Base-by-base conservation (phyloP, 1,140 invertebrate genomes). In the Charaxes varanes region DNA sequence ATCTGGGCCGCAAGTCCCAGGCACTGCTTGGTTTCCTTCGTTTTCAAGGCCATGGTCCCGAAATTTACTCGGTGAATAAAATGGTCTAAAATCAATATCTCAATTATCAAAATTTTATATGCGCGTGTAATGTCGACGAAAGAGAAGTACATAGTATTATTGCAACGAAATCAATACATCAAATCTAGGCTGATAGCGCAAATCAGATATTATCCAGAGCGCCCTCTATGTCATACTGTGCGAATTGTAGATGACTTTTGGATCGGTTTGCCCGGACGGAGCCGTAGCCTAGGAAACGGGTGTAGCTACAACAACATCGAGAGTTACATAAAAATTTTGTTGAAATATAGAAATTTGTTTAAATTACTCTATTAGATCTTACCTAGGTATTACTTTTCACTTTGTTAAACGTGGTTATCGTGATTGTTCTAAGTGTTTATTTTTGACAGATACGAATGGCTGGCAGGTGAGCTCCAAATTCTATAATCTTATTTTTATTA, bases 221-320 rank as follows among this genome's bases (percentile, higher is more conserved):
- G 53, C 56, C 56, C 41, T 55, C 56, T 60, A 26, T 46, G 8
- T 31, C 28, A 3, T 35, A 21, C 12, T 17, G 7, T 11, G 16
- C 1, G 24, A 8, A 24, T 27, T 15, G 26, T 18, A 7, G 31
- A 31, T 40, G 37, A 40, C 37, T 40, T 40, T 40, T 40, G 19
- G 22, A 24, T 35, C 24, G 33, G 33, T 35, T 34, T 38, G 23
- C 37, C 43, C 43, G 43, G 38, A 45, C 34, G 59, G 53, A 47
- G 53, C 69, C 70, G 78, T 82, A 82, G 78, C 73, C 78, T 67
- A 82, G 78, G 76, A 79, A 80, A 82, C 78, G 73, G 73, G 76
- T 72, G 73, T 82, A 79, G 67, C 69, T 79, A 80, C 74, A 82
- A 82, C 76, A 82, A 82, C 76, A 76, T 54, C 66, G 55, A 58